Percentiles rank a stretch among this genome's conserved stretches.
Conservation (phyloP, 2,797 vertebrate genomes). For the Peromyscus aztecus region DNA sequence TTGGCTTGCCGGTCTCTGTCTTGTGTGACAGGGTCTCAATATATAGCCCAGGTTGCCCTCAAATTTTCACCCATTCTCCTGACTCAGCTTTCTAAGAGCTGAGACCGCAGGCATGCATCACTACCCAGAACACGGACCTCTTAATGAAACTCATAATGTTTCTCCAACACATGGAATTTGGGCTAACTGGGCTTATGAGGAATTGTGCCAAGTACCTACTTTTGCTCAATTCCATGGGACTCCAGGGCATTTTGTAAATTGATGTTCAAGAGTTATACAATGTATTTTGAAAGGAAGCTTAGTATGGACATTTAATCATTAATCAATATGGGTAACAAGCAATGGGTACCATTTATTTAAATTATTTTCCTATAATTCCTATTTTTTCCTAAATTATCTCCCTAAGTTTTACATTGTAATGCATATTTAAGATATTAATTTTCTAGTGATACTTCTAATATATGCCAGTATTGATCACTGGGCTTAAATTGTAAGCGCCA, state of each 20-base stretch:
- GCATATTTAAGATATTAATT: constrained; percentile 25
- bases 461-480: background rate
- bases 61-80: background rate
- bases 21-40: background rate
- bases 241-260: constrained; percentile 37
- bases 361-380: constrained; percentile 28
- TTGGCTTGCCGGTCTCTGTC: background rate
- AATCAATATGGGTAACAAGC: background rate
- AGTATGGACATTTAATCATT: constrained; percentile 29
- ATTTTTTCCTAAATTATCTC: background rate
- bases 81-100: background rate
- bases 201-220: background rate
- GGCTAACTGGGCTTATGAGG: background rate
- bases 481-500: constrained; percentile 27
- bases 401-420: background rate
- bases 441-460: constrained; percentile 39
- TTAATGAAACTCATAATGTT: background rate
- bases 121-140: background rate
- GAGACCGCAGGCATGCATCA: background rate
- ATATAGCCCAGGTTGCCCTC: background rate
- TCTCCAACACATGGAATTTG: background rate
- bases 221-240: background rate
- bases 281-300: constrained; percentile 22
- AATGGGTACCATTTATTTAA: background rate
- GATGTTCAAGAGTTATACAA: background rate